Evolutionary conservation across 2,113 vertebrate genomes (phyloP).

Genomic region (Diadophis punctatus): DNA sequence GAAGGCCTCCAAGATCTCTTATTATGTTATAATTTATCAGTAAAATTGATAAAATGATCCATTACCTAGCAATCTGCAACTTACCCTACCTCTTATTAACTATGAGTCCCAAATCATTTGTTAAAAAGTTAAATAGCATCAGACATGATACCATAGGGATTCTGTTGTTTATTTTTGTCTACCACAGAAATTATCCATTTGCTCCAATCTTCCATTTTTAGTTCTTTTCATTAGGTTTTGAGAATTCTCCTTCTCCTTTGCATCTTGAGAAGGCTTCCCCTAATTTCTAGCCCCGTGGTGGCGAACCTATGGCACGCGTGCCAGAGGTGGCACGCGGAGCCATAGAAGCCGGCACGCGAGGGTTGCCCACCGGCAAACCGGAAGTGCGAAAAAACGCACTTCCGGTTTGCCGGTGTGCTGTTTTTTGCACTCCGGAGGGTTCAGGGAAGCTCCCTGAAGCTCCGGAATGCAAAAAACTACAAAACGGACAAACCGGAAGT

Average conservation of each 20-base stretch:
- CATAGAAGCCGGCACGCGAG: too few species aligned
- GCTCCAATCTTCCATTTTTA: not conserved
- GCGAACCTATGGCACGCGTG: too few species aligned
- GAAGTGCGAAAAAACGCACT: too few species aligned
- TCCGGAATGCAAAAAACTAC: too few species aligned
- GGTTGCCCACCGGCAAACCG: too few species aligned
- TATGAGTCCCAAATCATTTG: not conserved
- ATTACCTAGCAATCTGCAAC: not conserved
- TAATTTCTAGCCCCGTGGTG: not conserved
- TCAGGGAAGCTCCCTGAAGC: too few species aligned
- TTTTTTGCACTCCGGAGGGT: too few species aligned
- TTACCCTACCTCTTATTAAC: not conserved
- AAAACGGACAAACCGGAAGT: too few species aligned
- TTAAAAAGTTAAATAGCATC: not conserved
- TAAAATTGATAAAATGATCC: not conserved
- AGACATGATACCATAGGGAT: not conserved
- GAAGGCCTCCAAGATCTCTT: not conserved
- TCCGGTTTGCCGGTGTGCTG: too few species aligned
- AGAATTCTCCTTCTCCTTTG: slow-evolving; percentile 22
- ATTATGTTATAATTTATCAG: not conserved
- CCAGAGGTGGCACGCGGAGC: too few species aligned
- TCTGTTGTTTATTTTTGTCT: not conserved
- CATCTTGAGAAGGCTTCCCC: slow-evolving; percentile 16
- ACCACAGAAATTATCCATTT: not conserved
- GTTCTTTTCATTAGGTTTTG: not conserved